Base-by-base conservation (phyloP, 1,140 invertebrate genomes). In the Bicyclus anynana region DNA sequence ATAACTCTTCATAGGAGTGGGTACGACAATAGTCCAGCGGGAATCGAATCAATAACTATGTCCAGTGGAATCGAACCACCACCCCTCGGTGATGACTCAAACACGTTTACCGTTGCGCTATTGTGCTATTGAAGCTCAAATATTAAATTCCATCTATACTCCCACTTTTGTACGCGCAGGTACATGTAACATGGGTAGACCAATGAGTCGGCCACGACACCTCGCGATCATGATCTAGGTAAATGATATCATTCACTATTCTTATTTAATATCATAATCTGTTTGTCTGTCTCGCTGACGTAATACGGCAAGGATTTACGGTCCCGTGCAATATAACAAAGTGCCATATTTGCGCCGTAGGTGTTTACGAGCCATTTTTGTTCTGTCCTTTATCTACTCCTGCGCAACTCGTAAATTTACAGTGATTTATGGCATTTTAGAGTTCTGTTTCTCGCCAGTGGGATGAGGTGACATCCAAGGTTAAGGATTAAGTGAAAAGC, bases 331-430 rank as follows among this genome's bases (percentile, higher is more conserved):
- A 47, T 26, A 17, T 42, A 38, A 53, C 38, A 53, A 47, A 53
- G 37, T 23, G 42, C 42, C 42, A 48, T 47, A 47, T 44, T 14
- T 17, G 16, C 23, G 14, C 17, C 13, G 57, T 59, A 53, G 57
- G 57, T 59, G 57, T 59, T 48, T 14, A 27, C 26, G 21, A 26
- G 42, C 40, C 38, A 23, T 47, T 51, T 40, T 27, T 51, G 38
- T 58, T 47, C 20, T 37, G 21, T 59, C 48, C 38, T 53, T 53
- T 38, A 47, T 26, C 57, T 29, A 59, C 42, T 53, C 56, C 56
- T 59, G 56, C 50, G 51, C 57, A 59, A 23, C 14, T 59, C 57
- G 57, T 53, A 49, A 53, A 53, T 46, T 53, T 59, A 14, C 38
- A 18, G 5, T 59, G 57, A 59, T 59, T 59, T 59, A 59, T 52